Evolutionary conservation across 2,797 vertebrate genomes (phyloP), one percentile per base, ranked within the genome.

Genomic region (Pitangus sulphuratus): DNA sequence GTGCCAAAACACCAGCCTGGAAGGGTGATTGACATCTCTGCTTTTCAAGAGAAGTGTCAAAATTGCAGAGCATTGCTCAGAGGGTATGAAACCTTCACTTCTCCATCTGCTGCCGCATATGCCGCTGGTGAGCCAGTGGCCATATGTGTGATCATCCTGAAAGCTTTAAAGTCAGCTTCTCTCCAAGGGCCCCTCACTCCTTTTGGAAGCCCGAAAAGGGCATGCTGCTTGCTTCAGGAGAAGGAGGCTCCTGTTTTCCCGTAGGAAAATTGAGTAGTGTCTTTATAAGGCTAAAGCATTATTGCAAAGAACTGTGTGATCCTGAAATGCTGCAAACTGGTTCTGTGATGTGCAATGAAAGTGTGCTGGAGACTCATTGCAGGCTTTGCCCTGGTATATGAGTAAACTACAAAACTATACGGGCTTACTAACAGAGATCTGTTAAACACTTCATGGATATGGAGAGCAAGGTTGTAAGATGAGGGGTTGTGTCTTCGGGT

Each of bases 11-110:
- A 56, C 37, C 25, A 75, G 64, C 64, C 65, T 84, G 76, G 45
- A 31, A 71, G 61, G n/a, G n/a, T 80, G 72, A 89, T 77, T 94
- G 91, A 80, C 91, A 40, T 68, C 26, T 85, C 76, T 93, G 79
- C 65, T 90, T 91, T 91, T 85, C 70, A 44, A 35, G 78, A 57
- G 65, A 95, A 81, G 87, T 68, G 85, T 91, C 85, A 91, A 7
- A 94, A 75, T 85, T 68, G 57, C 79, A 86, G 85, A 91, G 82
- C 45, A 33, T 71, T 74, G 45, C 89, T 94, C n/a, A 47, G 82
- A 66, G 81, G 54, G 28, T 76, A 60, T 53, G 82, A 87, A 84
- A 90, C 84, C 81, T 64, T 90, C 86, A 6, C 86, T 89, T 82
- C 56, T 77, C 92, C 84, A 82, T 87, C 94, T 96, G 92, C 90